A percentile compares a stretch with the other conserved stretches of the same genome.
phyloP scores from a whole-genome alignment of 2,888 invertebrate genomes.

The Tetragnatha montana region DNA sequence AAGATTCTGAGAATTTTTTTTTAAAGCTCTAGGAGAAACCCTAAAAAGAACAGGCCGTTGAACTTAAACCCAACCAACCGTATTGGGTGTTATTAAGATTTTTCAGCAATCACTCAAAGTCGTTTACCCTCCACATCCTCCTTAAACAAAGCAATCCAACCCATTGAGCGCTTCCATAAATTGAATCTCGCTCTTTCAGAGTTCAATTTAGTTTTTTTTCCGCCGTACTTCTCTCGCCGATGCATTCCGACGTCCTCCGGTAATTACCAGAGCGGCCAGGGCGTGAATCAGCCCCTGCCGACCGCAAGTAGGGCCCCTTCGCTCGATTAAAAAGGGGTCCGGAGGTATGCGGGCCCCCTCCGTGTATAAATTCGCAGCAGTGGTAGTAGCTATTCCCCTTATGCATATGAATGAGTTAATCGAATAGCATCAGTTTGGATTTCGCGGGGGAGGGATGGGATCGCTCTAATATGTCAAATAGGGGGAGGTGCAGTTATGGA shows the following conservation, averaged over 20 bases:
- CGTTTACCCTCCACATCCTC: too few species aligned
- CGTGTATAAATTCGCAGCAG: conserved; percentile 59
- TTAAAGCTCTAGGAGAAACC: too few species aligned
- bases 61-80: too few species aligned
- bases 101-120: too few species aligned
- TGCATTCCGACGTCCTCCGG: conserved; percentile 33
- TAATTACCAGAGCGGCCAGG: conserved; percentile 44
- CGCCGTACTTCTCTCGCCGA: conserved; percentile 1
- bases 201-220: conserved; percentile 36
- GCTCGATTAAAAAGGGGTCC: conserved; percentile 65
- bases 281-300: conserved; percentile 64
- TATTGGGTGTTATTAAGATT: too few species aligned
- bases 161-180: conserved; percentile 9
- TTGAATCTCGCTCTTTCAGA: conserved; percentile 20
- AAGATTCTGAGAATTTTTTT: too few species aligned
- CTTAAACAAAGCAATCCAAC: too few species aligned
- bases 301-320: conserved; percentile 43
- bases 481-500: conserved; percentile 61
- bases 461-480: conserved; percentile 57
- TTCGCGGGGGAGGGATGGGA: conserved; percentile 48
- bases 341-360: conserved; percentile 48
- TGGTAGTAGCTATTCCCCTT: conserved; percentile 56
- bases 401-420: conserved; percentile 71
- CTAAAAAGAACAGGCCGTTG: too few species aligned
- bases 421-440: conserved; percentile 70